Evolutionary conservation across 2,888 invertebrate species (phyloP), one percentile per base, ranked within the genome.

Genomic region (Callosobruchus maculatus): DNA sequence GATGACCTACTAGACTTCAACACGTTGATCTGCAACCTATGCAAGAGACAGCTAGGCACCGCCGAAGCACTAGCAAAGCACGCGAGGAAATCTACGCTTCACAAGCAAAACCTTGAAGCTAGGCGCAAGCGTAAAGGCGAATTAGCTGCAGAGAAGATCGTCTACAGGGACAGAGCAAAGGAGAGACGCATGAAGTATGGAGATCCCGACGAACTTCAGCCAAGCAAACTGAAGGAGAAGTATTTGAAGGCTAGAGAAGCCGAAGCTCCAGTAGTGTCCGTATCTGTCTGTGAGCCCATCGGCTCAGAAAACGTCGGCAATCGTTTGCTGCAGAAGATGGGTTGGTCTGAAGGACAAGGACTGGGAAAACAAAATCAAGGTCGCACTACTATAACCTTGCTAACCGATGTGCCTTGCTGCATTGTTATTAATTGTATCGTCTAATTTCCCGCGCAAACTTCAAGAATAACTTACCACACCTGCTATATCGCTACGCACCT

Each of bases 281-380:
- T 89, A 72, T 91, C 91, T 0, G 91, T 93, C 0, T 89, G 91
- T 75, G 90, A 92, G 86, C 90, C 95, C 76, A 90, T 97, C 82
- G 90, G 95, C 80, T 92, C 95, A 0, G 97, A 95, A 80, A 98
- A 98, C 81, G 95, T 98, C 75, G 99, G 99, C 7, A 98, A 95
- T 84, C 94, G 96, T 84, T 90, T 99, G 86, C 87, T 99, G 78
- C 97, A 99, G 87, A 97, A 97, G 88, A 99, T 99, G 99, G 99
- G 99, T 3, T 99, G 99, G 99, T 94, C 94, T 5, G 97, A 97
- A 85, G 99, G 99, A 0, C 93, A 96, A 88, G 99, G 99, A 0
- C 88, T 99, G 22, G 99, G 99, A 0, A 95, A 95, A 85, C 91
- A 92, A 73, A 97, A 97, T 84, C 98, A 99, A 87, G 98, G 97